A percentile compares a stretch with the other conserved stretches of the same genome.
phyloP scores from a whole-genome alignment of 2,113 vertebrate species.

The Chionodraco myersi region DNA sequence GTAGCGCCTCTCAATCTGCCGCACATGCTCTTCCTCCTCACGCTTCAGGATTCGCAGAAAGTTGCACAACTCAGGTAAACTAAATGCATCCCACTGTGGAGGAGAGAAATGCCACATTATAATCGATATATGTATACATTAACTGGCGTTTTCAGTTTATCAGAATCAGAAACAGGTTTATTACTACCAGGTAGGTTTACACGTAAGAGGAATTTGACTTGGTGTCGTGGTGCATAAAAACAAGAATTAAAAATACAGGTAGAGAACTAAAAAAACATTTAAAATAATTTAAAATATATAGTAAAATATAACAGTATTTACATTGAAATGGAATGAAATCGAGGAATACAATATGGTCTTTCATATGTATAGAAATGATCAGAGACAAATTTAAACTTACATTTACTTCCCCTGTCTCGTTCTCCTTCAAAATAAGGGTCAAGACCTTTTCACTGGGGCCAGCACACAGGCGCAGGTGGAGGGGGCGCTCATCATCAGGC shows the following conservation, averaged over 20 bases:
- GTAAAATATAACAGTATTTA: too few species aligned
- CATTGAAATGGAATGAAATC: too few species aligned
- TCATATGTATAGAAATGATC: background rate
- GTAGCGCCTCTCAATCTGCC: conserved; percentile 91
- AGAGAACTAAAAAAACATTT: too few species aligned
- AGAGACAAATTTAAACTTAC: conserved; percentile 82
- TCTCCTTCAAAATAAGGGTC: conserved; percentile 94
- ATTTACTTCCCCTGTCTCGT: conserved; percentile 94
- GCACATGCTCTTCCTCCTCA: conserved; percentile 93
- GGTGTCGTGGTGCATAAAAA: too few species aligned
- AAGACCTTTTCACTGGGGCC: conserved; percentile 92
- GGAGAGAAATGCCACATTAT: conserved; percentile 17
- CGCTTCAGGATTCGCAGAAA: conserved; percentile 95
- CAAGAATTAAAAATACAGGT: too few species aligned
- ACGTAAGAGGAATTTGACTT: too few species aligned
- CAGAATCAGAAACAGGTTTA: too few species aligned
- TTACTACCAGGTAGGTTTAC: too few species aligned
- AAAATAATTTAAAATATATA: too few species aligned
- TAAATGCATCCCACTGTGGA: conserved; percentile 96
- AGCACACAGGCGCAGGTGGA: conserved; percentile 89
- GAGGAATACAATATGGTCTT: background rate
- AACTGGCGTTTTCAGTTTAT: background rate
- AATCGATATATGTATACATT: background rate
- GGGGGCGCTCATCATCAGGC: conserved; percentile 88
- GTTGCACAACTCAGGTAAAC: conserved; percentile 93